Base-by-base conservation (phyloP, 1,140 invertebrate species). In the Bilobella aurantiaca region DNA sequence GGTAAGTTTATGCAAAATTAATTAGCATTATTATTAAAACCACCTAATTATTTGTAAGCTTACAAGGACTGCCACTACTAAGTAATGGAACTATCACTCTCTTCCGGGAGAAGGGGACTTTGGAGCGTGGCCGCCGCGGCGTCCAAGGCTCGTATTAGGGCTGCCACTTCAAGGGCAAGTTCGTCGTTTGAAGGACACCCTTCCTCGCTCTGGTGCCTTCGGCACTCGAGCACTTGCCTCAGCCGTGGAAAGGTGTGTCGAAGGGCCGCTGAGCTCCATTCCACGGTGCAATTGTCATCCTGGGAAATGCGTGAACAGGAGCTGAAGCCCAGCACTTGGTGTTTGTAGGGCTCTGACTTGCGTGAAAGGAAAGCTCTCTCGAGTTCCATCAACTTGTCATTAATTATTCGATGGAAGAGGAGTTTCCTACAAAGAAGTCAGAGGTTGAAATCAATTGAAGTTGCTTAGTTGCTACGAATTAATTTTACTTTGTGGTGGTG, bases 21-120 rank as follows among this genome's bases (percentile, higher is more conserved):
- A n/a, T n/a, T n/a, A n/a, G n/a, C n/a, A n/a, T n/a, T n/a, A n/a
- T n/a, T n/a, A n/a, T n/a, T n/a, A n/a, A n/a, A n/a, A n/a, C n/a
- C n/a, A n/a, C n/a, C n/a, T n/a, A n/a, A n/a, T n/a, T n/a, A n/a
- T n/a, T n/a, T n/a, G n/a, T n/a, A n/a, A n/a, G n/a, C n/a, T n/a
- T n/a, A n/a, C n/a, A n/a, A n/a, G n/a, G n/a, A n/a, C n/a, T n/a
- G 18, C 34, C 34, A 42, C 18, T 12, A 14, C 25, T 53, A 53
- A 23, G 49, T 16, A 53, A 53, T 53, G 49, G 49, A 53, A 23
- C 49, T 59, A 53, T 71, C 69, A 66, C 64, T 71, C 47, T 71
- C 69, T 68, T 71, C 69, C 21, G 69, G 69, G 16, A 72, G 58
- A 23, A 72, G 67, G 18, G 70, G 70, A 58, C 70, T 72, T 67